Base-by-base conservation (phyloP, 1,140 invertebrate genomes). In the Goniozus legneri region DNA sequence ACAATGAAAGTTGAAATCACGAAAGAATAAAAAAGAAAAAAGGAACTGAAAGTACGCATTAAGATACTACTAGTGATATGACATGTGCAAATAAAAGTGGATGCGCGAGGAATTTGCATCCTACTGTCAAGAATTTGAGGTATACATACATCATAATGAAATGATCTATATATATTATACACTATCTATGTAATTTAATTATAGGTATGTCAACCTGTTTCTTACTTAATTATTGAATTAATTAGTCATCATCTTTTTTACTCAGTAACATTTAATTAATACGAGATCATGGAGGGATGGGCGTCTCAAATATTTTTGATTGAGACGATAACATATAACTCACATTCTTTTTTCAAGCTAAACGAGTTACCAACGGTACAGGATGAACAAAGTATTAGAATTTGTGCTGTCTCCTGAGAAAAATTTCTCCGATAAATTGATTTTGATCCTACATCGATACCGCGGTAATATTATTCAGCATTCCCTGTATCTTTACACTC, bases 231-330 rank as follows among this genome's bases (percentile, higher is more conserved):
- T 58, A 58, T 61, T 59, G 53, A 52, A 51, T 60, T 55, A 59
- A 56, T 62, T 62, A 48, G 41, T 45, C 40, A 3, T 42, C 36
- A 35, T 52, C 52, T 52, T 32, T 34, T 36, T 40, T 31, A 14
- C 13, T 51, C 37, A 46, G 39, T 46, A 46, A 55, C 37, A 62
- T 60, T 56, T 66, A 64, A 58, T 56, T 47, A 58, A 64, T 60
- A 57, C 49, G 56, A 58, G 58, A 64, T 67, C 49, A 47, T 58
- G 61, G 62, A 65, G 65, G 65, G 56, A 65, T 58, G 56, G 62
- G 57, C 44, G 59, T 59, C 51, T 58, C 47, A 27, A 32, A 47
- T 32, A 49, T 58, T 55, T 37, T 39, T 44, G 47, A 33, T 27
- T 14, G 44, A 60, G 56, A 60, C 57, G 32, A 32, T 46, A 49